Evolutionary conservation across 2,888 invertebrate species (phyloP), one percentile per base, ranked within the genome.

Genomic region (Phrixothrix hirtus): DNA sequence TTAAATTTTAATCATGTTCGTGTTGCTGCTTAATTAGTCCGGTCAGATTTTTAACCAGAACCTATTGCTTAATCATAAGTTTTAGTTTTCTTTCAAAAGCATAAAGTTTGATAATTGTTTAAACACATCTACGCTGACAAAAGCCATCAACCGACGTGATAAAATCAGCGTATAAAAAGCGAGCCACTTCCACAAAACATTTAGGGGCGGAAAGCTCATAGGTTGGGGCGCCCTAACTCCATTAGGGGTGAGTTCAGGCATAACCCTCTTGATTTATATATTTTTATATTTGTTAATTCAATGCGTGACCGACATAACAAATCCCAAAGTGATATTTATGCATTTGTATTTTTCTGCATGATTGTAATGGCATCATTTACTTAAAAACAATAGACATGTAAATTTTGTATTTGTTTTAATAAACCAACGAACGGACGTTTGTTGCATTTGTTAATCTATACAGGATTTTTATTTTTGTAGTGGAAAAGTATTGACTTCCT

Each of bases 221-320:
- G 55, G 55, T 49, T 43, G 48, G 53, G 58, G 50, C 52, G 55
- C 58, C 45, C 55, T 52, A 58, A 57, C 56, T 57, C 57, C 58
- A 58, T 60, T 60, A 58, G 55, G 60, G 55, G 60, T 50, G 55
- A 55, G 58, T 59, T 57, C 52, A 54, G 53, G 55, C 55, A 57
- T 53, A 50, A 49, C 59, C 59, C 61, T 59, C 59, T 58, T 61
- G 61, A 61, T 61, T 61, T 61, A 61, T 61, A 59, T 55, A 58
- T 61, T 61, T 61, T 61, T 59, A 61, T 61, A 59, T 59, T 61
- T 59, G 61, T 61, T 61, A 61, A 61, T 61, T 61, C 58, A 53
- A 57, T 50, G 55, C 59, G 55, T 59, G 60, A 59, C 60, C 55
- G 56, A 46, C 60, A 57, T 57, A 46, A 43, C 50, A 55, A 57